Evolutionary conservation across 2,888 invertebrate species (phyloP).

Genomic region (Campoplex capitator): DNA sequence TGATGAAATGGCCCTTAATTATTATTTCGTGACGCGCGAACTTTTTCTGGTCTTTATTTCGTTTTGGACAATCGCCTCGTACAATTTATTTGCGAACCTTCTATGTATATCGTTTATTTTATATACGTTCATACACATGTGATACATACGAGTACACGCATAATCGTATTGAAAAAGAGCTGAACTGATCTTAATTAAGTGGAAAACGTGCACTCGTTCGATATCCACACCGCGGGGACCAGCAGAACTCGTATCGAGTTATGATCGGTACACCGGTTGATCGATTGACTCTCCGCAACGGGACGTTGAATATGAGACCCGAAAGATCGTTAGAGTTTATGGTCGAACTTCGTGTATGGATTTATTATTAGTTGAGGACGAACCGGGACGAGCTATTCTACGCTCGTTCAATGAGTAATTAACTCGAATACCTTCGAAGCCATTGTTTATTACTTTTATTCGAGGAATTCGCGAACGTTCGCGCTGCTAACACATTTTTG

Average conservation of each 20-base stretch:
- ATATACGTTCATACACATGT: not conserved
- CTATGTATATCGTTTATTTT: not conserved
- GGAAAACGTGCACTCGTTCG: slow-evolving; percentile 60
- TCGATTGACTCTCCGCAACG: slow-evolving; percentile 50
- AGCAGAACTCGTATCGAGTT: slow-evolving; percentile 43
- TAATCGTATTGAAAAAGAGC: slow-evolving; percentile 16
- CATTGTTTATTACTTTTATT: slow-evolving; percentile 63
- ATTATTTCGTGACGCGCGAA: not conserved
- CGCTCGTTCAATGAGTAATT: slow-evolving; percentile 55
- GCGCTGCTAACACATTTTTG: slow-evolving; percentile 13
- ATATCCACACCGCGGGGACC: slow-evolving; percentile 30
- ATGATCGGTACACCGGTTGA: slow-evolving; percentile 59
- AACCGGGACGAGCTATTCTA: slow-evolving; percentile 16
- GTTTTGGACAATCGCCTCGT: not conserved
- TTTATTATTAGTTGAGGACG: slow-evolving; percentile 59
- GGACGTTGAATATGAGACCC: slow-evolving; percentile 46
- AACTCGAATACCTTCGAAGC: slow-evolving; percentile 45
- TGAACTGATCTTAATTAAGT: slow-evolving; percentile 62
- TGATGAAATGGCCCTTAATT: not conserved
- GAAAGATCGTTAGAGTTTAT: slow-evolving; percentile 66
- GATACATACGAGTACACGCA: not conserved
- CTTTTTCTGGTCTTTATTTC: not conserved
- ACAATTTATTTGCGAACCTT: not conserved
- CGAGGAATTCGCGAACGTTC: slow-evolving; percentile 54
- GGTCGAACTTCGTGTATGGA: slow-evolving; percentile 58